These are phyloP conservation scores for Sapajus apella DNA, from an alignment of 2,113 vertebrate genomes.

Conservation along the genomic window DNA sequence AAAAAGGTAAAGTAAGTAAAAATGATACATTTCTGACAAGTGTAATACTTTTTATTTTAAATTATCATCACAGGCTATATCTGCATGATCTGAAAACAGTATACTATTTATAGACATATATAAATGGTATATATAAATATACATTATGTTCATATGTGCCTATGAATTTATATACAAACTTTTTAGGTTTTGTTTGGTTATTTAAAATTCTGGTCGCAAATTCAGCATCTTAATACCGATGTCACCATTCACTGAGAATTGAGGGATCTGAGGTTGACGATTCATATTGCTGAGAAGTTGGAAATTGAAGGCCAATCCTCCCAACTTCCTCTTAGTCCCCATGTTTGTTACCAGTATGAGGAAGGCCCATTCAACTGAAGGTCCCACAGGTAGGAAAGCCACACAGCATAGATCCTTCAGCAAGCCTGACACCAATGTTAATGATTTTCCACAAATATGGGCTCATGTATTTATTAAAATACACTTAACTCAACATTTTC, in stretches of 20 bases:
- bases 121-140: too few relatives aligned
- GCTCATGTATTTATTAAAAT: not conserved
- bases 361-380: not conserved
- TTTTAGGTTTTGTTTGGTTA: not conserved
- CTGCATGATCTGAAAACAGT: not conserved
- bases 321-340: not conserved
- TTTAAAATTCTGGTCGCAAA: not conserved
- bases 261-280: too few relatives aligned
- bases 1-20: not conserved
- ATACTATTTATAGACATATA: not conserved
- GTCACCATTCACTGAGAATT: not conserved
- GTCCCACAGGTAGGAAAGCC: not conserved
- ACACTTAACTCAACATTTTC: not conserved
- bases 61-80: not conserved
- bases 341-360: too few relatives aligned
- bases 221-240: not conserved
- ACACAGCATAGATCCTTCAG: fast-evolving
- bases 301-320: not conserved
- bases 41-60: not conserved
- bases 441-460: fast-evolving
- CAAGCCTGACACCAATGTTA: not conserved
- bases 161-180: not conserved
- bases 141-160: too few relatives aligned
- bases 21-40: not conserved
- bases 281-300: not conserved